A percentile compares a stretch with the other conserved stretches of the same genome.
These are phyloP conservation scores for Bucorvus abyssinicus DNA, from an alignment of 2,797 vertebrate species.

Conservation along the genomic window DNA sequence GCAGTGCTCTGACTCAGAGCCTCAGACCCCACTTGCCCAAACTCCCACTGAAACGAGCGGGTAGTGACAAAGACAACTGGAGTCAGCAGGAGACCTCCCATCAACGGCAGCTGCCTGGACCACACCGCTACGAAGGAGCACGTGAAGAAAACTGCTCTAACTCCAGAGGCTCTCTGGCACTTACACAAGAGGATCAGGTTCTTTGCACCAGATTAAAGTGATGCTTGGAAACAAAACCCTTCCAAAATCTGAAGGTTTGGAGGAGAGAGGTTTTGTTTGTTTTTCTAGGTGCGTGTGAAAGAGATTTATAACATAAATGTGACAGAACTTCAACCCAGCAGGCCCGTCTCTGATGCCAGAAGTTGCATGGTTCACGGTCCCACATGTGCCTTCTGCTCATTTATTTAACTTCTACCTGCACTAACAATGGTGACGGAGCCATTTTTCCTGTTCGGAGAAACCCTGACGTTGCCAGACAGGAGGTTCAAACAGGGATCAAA, in stretches of 20 bases:
- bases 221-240: background rate
- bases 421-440: background rate
- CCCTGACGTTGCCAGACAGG: background rate
- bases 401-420: background rate
- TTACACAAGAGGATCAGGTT: background rate
- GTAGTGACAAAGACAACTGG: background rate
- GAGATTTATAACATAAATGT: background rate
- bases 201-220: background rate
- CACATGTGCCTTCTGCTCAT: background rate
- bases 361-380: background rate
- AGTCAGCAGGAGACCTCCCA: background rate
- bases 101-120: background rate
- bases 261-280: background rate
- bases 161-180: background rate
- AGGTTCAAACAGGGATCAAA: background rate
- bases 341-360: background rate
- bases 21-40: background rate
- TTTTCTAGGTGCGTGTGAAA: background rate
- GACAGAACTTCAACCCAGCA: background rate
- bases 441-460: background rate
- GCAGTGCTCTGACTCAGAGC: background rate
- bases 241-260: background rate
- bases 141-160: background rate
- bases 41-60: fast-evolving
- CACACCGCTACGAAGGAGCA: fast-evolving